phyloP scores from a whole-genome alignment of 2,113 vertebrate genomes.

The Epinephelus moara region DNA sequence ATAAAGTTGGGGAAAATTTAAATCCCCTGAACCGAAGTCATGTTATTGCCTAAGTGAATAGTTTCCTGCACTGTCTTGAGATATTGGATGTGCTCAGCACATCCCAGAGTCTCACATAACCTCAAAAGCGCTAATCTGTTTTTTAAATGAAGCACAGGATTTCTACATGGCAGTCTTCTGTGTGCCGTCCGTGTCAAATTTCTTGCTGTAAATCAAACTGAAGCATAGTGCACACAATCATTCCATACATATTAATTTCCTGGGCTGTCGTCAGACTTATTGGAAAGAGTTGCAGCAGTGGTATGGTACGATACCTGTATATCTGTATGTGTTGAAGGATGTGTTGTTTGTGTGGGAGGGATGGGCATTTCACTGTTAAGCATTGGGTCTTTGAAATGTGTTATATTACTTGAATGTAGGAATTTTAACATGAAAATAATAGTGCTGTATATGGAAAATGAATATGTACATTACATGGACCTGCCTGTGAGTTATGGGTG shows the following conservation, averaged over 20 bases:
- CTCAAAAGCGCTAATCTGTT: not conserved
- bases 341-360: slow-evolving; percentile 20
- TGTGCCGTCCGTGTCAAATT: slow-evolving; percentile 5
- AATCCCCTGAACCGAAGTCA: slow-evolving; percentile 17
- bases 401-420: slow-evolving; percentile 91
- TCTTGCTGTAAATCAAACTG: slow-evolving; percentile 34
- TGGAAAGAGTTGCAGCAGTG: slow-evolving; percentile 1
- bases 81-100: slow-evolving; percentile 10
- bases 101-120: slow-evolving; percentile 2
- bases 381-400: slow-evolving; percentile 60
- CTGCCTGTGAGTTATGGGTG: slow-evolving; percentile 65
- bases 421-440: slow-evolving; percentile 79
- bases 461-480: slow-evolving; percentile 80
- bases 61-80: slow-evolving; percentile 17
- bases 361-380: slow-evolving; percentile 31
- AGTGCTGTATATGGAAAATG: slow-evolving; percentile 84
- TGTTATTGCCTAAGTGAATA: not conserved
- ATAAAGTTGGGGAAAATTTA: not conserved
- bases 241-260: not conserved
- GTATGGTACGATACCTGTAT: slow-evolving; percentile 21
- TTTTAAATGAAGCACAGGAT: not conserved
- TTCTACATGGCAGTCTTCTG: slow-evolving; percentile 14
- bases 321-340: slow-evolving; percentile 36
- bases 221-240: slow-evolving; percentile 17
- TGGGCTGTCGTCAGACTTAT: slow-evolving; percentile 5